A percentile compares a stretch with the other conserved stretches of the same genome.
These are phyloP conservation scores for Hycleus cichorii DNA, from an alignment of 1,140 invertebrate species.

Conservation along the genomic window DNA sequence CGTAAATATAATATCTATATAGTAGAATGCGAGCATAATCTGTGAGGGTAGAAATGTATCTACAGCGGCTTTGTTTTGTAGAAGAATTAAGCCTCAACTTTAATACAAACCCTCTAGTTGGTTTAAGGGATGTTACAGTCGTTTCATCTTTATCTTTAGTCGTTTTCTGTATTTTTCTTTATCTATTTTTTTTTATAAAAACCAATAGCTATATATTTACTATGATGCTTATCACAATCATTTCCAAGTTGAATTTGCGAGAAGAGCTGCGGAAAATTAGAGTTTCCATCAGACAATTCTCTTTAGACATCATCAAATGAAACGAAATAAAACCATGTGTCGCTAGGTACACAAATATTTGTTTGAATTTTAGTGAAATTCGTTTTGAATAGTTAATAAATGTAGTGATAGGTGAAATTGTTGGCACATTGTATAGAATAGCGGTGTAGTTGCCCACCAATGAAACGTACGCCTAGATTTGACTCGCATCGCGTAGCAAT, in stretches of 20 bases:
- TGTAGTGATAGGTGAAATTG: no score
- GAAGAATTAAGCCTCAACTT: conserved; percentile 29
- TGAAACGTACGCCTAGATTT: conserved; percentile 15
- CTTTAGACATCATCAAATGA: no score
- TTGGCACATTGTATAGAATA: no score
- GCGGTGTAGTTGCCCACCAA: neutral
- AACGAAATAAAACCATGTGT: no score
- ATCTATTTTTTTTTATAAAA: no score
- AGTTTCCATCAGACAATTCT: no score
- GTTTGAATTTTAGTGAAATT: no score
- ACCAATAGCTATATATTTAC: no score
- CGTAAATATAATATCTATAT: conserved; percentile 23
- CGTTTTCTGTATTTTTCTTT: no score
- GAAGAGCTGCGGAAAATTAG: conserved; percentile 1
- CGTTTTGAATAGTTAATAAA: no score
- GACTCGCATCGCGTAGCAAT: conserved; percentile 25
- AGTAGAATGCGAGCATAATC: conserved; percentile 20
- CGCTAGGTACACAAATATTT: no score
- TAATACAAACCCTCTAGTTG: conserved; percentile 15
- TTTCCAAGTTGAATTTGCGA: neutral
- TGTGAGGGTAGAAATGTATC: conserved; percentile 29
- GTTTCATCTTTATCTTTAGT: no score
- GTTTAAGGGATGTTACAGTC: neutral
- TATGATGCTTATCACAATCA: neutral
- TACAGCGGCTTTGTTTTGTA: conserved; percentile 29